Base-by-base conservation (phyloP, 2,888 invertebrate genomes). In the Orthosia cruda region DNA sequence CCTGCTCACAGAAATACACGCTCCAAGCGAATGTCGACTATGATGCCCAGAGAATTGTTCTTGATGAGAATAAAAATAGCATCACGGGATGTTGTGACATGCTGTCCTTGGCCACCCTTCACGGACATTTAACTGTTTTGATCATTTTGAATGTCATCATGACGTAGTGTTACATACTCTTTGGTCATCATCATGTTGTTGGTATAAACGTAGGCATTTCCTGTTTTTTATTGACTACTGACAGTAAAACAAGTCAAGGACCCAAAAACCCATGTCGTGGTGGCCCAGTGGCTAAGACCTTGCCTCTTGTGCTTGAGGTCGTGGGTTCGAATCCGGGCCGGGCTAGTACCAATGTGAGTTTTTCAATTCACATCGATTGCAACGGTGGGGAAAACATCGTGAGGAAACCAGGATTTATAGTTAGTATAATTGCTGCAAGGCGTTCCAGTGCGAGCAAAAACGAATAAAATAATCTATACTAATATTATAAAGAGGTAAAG, bases 21-120 rank as follows among this genome's bases (percentile, higher is more conserved):
- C 20, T 57, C 7, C 77, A 81, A 62, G 55, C 77, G n/a, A 84
- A 83, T 80, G 64, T 80, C 23, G 70, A 87, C 88, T 80, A 64
- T 88, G 75, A 57, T 20, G 49, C 40, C 18, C 15, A 64, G 47
- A 50, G 74, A 73, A 74, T n/a, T 49, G 63, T 71, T 84, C 55
- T 62, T 66, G 49, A 62, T 63, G 23, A 78, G 69, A 12, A 57
- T 15, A 65, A 84, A 74, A 80, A 69, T 69, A 16, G 74, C 45
- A 66, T 71, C 58, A 70, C 47, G n/a, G 55, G 69, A 52, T 69
- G 70, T 71, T 77, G 67, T 74, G 70, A 72, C 69, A 86, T 26
- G 57, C 45, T 78, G 90, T 89, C 92, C 91, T 91, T 91, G 91
- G 81, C 77, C 76, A 85, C 82, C 88, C 90, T 91, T 91, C 89